Percentiles rank a stretch among this genome's conserved stretches.
Conservation (phyloP, 2,113 vertebrate genomes). For the Trachemys scripta region DNA sequence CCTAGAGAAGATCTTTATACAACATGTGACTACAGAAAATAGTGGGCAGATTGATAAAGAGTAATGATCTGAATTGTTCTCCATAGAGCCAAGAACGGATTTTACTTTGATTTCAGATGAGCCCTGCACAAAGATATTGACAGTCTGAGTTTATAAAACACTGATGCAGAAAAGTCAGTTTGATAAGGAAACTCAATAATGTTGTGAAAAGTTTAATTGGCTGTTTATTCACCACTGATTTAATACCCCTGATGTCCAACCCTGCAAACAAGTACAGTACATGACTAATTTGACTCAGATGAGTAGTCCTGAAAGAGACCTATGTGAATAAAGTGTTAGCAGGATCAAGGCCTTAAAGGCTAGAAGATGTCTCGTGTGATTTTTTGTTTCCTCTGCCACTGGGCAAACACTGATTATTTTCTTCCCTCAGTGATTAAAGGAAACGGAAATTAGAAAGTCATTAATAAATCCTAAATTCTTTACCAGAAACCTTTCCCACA, state of each 20-base stretch:
- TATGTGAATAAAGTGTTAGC: not conserved
- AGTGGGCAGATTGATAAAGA: not conserved
- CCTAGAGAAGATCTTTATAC: not conserved
- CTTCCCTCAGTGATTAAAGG: not conserved
- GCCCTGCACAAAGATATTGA: not conserved
- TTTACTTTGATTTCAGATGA: not conserved
- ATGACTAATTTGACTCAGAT: not conserved
- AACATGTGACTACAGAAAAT: not conserved
- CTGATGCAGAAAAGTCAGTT: not conserved
- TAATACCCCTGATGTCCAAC: not conserved
- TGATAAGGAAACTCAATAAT: not conserved
- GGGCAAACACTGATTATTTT: not conserved
- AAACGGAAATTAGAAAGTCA: not conserved
- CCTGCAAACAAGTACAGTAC: not conserved
- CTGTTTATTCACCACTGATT: not conserved
- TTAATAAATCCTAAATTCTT: not conserved
- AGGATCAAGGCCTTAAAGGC: not conserved
- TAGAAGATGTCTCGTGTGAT: not conserved
- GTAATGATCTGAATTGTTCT: not conserved
- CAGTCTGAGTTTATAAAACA: not conserved
- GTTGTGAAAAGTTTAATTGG: not conserved
- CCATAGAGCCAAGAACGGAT: not conserved
- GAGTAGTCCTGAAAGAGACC: not conserved
- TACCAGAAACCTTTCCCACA: not conserved
- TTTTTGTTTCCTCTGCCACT: not conserved